A percentile compares a stretch with the other conserved stretches of the same genome.
These are phyloP conservation scores for Shinisaurus crocodilurus DNA, from an alignment of 2,113 vertebrate species.

Conservation along the genomic window DNA sequence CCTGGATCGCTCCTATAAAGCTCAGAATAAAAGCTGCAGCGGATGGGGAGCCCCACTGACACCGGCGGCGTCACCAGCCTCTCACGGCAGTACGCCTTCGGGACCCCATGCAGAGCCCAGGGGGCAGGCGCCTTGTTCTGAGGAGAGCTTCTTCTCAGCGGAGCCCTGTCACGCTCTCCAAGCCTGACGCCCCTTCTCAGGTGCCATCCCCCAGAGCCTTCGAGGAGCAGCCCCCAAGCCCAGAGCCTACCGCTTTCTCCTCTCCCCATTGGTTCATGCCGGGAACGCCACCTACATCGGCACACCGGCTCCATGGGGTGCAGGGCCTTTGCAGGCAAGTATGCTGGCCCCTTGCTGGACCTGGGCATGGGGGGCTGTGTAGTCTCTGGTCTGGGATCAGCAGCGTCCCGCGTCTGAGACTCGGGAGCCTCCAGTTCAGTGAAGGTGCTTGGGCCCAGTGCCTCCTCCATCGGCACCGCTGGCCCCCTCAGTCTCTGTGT, in stretches of 20 bases:
- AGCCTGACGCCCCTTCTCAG: too few species aligned
- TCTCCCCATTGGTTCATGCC: background rate
- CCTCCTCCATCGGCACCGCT: background rate
- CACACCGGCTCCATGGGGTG: too few species aligned
- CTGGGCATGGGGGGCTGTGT: too few species aligned
- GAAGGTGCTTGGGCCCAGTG: background rate
- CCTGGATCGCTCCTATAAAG: too few species aligned
- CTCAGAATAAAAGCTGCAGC: too few species aligned
- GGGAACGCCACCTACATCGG: background rate
- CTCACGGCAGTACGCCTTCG: too few species aligned
- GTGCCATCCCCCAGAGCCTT: background rate
- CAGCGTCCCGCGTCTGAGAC: background rate
- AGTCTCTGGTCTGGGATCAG: background rate
- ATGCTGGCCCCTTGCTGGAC: too few species aligned
- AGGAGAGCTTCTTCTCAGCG: background rate
- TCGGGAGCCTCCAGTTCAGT: background rate
- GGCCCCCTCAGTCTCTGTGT: background rate
- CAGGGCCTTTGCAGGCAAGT: background rate
- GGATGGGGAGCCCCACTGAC: too few species aligned
- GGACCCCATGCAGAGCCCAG: too few species aligned
- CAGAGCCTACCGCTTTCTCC: too few species aligned
- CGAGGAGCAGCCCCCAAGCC: too few species aligned
- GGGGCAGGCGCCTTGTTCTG: background rate
- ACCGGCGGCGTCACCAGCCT: too few species aligned
- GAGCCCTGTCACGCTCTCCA: background rate